Conservation (phyloP, 1,140 invertebrate genomes). For the Prorops nasuta region DNA sequence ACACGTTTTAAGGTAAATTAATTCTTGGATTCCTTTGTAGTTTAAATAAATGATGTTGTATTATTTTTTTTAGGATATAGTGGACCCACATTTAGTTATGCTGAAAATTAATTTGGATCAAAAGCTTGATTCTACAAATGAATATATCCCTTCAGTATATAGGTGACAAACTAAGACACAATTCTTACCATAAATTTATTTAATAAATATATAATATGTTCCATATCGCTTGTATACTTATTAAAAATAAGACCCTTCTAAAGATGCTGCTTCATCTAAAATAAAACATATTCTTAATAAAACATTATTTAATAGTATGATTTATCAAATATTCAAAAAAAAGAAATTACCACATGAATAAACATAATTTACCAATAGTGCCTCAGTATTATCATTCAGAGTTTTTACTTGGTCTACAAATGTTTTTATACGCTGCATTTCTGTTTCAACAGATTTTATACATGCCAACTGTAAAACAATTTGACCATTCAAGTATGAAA, state of each 20-base stretch:
- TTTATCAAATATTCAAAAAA: background rate
- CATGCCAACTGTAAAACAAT: constrained; percentile 19
- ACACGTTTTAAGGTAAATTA: constrained; percentile 35
- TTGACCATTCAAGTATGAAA: background rate
- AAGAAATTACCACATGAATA: constrained; percentile 4
- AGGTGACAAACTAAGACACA: constrained; percentile 14
- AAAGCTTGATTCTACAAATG: constrained; percentile 26
- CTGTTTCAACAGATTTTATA: constrained; percentile 14
- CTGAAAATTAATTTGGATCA: constrained; percentile 44
- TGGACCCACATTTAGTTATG: constrained; percentile 44
- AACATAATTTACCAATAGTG: constrained; percentile 14
- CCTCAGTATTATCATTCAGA: constrained; percentile 20
- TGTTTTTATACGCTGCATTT: constrained; percentile 23
- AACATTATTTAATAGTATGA: background rate
- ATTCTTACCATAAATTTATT: constrained; percentile 3
- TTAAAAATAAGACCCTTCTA: background rate
- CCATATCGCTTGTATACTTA: constrained; percentile 5
- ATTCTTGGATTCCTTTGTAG: constrained; percentile 16
- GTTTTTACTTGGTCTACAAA: constrained; percentile 21
- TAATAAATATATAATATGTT: constrained; percentile 9
- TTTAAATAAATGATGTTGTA: too few species aligned
- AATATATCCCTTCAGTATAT: constrained; percentile 14
- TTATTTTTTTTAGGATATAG: constrained; percentile 38
- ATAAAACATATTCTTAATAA: background rate
- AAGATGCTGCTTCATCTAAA: background rate